Percentiles rank a stretch among this genome's conserved stretches.
Conservation (phyloP, 1,140 invertebrate genomes). For the Zaprionus ornatus region DNA sequence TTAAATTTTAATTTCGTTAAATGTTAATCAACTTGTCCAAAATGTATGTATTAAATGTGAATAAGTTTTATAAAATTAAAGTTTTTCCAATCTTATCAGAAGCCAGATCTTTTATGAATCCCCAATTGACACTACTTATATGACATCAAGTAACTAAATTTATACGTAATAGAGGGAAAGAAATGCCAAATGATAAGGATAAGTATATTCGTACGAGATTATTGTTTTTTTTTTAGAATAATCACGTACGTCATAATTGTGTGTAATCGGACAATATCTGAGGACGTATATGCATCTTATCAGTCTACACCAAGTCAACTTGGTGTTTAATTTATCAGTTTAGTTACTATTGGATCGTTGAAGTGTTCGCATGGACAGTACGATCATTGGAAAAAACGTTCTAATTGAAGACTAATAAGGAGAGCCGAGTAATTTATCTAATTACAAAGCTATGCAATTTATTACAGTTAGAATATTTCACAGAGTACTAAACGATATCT, state of each 20-base stretch:
- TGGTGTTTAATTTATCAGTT: conserved; percentile 30
- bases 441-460: not conserved
- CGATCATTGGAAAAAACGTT: not conserved
- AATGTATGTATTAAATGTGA: not conserved
- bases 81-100: not conserved
- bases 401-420: not conserved
- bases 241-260: conserved; percentile 21
- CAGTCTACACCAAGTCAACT: not conserved
- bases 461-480: not conserved
- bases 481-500: not conserved
- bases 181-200: conserved; percentile 23
- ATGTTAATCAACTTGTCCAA: not conserved
- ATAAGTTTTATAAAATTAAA: not conserved
- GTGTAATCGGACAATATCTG: conserved; percentile 12
- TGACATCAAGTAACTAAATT: conserved; percentile 15
- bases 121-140: not conserved
- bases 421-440: not conserved
- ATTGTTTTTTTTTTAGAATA: conserved; percentile 8
- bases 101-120: not conserved
- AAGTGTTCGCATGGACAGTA: conserved; percentile 9
- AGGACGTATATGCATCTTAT: conserved; percentile 19
- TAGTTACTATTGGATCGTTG: conserved; percentile 21
- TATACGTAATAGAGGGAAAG: conserved; percentile 9
- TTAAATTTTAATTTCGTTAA: not conserved
- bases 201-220: conserved; percentile 4